Evolutionary conservation across 23 tunicate species (phyloP), one percentile per base, ranked within the genome.

Genomic region (Trididemnum miniatum): DNA sequence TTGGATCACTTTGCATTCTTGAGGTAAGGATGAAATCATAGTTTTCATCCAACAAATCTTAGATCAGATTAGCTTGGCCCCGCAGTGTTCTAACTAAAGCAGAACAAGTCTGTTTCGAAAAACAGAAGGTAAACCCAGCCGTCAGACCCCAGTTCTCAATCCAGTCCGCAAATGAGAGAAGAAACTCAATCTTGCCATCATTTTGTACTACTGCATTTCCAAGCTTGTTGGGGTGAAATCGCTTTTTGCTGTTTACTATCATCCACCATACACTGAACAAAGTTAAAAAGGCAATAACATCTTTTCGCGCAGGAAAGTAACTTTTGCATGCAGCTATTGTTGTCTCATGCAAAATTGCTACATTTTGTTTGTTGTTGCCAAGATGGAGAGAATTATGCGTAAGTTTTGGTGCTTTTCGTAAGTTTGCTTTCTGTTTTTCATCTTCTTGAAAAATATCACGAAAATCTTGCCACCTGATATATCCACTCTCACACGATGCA

Each of bases 251-350:
- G 31, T 71, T 71, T 27, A 71, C 77, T 9, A 31, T 71, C 20
- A 20, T 31, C 77, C 77, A 71, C 77, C 77, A 71, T 9, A 18
- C 26, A 71, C 31, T 71, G 23, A 71, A 7, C 7, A 71, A 23
- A 4, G 44, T 27, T 5, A 71, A 23, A 71, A 63, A n/a, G 20
- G 20, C 67, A 54, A 54, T 54, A 4, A 36, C 82, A 51, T 59
- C 67, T 15, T 54, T 35, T 22, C 82, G 2, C 2, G 36, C 20
- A 9, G 57, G 79, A 40, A 73, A 73, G 24, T 73, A 37, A 73
- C 79, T 73, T 73, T 73, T 73, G 28, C 20, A 38, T 37, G 79
- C 79, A 2, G 79, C 79, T 12, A 73, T 73, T 22, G 79, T 37
- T 26, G 79, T 73, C 4, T 37, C 59, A 73, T 37, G 29, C 37